A percentile compares a stretch with the other conserved stretches of the same genome.
phyloP scores from a whole-genome alignment of 2,888 invertebrate genomes.

The Xestia sexstrigata region DNA sequence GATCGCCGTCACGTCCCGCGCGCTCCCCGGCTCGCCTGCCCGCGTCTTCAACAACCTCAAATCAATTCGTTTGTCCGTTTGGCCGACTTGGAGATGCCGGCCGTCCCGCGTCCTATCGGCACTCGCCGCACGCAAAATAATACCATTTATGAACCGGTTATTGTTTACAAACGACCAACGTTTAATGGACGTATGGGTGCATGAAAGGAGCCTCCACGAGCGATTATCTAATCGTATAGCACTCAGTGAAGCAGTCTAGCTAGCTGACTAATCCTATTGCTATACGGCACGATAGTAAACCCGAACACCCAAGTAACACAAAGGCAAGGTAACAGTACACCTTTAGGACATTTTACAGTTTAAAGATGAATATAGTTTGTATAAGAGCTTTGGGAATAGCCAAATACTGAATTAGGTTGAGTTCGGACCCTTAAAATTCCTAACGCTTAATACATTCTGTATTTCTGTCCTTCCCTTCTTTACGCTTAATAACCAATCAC shows the following conservation, averaged over 20 bases:
- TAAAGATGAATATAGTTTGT: no score
- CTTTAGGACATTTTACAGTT: no score
- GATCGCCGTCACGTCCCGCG: slow-evolving; percentile 75
- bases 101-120: slow-evolving; percentile 70
- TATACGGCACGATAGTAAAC: background rate
- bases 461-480: no score
- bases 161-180: slow-evolving; percentile 84
- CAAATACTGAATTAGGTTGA: no score
- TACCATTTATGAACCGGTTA: slow-evolving; percentile 84
- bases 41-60: slow-evolving; percentile 69
- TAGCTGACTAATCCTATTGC: slow-evolving; percentile 5
- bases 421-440: no score
- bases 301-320: no score
- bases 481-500: no score
- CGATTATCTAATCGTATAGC: slow-evolving; percentile 4
- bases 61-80: slow-evolving; percentile 80
- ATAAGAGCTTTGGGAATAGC: no score
- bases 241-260: slow-evolving; percentile 9
- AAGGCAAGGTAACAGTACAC: no score
- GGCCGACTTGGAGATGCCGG: slow-evolving; percentile 63
- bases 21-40: slow-evolving; percentile 66
- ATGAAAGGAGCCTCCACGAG: slow-evolving; percentile 3
- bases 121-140: slow-evolving; percentile 80
- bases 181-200: slow-evolving; percentile 76
- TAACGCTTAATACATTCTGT: no score